phyloP scores from a whole-genome alignment of 37 sponge, comb jelly and placozoan genomes.

The Axinella damicornis region DNA sequence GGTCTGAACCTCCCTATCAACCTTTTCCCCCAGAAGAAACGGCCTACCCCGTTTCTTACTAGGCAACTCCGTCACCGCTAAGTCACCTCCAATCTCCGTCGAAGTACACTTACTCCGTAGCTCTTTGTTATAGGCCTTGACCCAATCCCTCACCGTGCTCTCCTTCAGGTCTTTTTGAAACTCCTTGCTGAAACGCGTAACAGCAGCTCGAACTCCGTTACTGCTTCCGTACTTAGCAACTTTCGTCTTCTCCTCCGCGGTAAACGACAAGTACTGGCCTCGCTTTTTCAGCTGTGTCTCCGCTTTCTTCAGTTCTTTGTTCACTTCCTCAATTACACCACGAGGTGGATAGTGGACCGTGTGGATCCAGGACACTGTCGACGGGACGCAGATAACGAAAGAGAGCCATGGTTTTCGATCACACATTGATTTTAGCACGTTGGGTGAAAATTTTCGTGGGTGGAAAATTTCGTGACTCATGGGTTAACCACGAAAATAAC shows the following conservation, averaged over 20 bases:
- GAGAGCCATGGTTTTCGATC: too few species aligned
- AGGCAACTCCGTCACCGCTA: slow-evolving; percentile 1
- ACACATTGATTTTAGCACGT: too few species aligned
- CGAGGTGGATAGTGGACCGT: too few species aligned
- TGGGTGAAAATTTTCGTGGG: too few species aligned
- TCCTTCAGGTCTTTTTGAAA: slow-evolving; percentile 1
- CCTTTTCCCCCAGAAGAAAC: neutral
- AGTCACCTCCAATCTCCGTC: neutral
- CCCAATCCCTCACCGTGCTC: slow-evolving; percentile 22
- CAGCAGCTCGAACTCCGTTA: neutral
- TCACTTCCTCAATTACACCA: too few species aligned
- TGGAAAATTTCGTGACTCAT: too few species aligned
- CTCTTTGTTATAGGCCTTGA: neutral
- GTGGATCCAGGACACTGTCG: too few species aligned
- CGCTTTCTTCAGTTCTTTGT: neutral
- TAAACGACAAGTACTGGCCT: neutral
- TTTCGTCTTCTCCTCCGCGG: slow-evolving; percentile 3
- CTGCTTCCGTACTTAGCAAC: neutral
- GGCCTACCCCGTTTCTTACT: slow-evolving; percentile 3
- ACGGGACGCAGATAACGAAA: too few species aligned
- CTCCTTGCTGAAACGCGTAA: neutral
- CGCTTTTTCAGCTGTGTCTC: neutral
- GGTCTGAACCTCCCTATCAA: neutral
- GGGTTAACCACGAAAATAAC: slow-evolving; percentile 1
- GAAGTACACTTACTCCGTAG: neutral